Conservation (phyloP, 2,113 vertebrate species). For the Erpornis zantholeuca region DNA sequence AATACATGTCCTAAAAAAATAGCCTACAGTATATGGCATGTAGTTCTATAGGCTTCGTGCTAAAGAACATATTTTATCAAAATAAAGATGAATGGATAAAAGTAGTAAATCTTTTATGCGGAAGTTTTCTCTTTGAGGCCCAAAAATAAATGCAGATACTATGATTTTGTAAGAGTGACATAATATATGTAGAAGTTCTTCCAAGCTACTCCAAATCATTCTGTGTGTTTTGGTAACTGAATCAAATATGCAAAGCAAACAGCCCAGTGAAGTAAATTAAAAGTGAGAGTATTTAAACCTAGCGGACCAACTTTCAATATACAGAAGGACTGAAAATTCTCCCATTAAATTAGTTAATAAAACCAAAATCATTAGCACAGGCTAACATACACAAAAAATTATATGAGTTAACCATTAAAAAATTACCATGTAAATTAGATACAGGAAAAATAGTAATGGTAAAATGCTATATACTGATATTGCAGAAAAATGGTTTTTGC, state of each 20-base stretch:
- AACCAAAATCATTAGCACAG: constrained; percentile 13
- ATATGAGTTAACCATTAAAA: constrained; percentile 43
- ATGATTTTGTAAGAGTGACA: not conserved
- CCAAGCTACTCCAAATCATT: constrained; percentile 22
- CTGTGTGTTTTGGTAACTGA: not conserved
- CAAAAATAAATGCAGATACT: not conserved
- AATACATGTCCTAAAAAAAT: not conserved
- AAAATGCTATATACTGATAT: not conserved
- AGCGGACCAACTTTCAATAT: not conserved
- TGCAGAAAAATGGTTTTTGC: not conserved
- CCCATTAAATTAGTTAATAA: constrained; percentile 34
- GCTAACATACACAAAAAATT: constrained; percentile 3
- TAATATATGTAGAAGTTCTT: not conserved
- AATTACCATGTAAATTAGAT: not conserved
- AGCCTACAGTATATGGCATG: not conserved
- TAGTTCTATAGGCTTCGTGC: not conserved
- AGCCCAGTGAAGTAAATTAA: not conserved
- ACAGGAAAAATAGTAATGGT: not conserved
- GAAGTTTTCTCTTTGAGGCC: not conserved
- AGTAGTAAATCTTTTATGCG: not conserved
- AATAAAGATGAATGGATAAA: not conserved
- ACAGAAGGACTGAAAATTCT: not conserved
- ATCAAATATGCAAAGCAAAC: constrained; percentile 30
- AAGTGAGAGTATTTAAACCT: not conserved
- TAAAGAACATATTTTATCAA: not conserved